Conservation (phyloP, 2,113 vertebrate genomes). For the Vulpes vulpes region DNA sequence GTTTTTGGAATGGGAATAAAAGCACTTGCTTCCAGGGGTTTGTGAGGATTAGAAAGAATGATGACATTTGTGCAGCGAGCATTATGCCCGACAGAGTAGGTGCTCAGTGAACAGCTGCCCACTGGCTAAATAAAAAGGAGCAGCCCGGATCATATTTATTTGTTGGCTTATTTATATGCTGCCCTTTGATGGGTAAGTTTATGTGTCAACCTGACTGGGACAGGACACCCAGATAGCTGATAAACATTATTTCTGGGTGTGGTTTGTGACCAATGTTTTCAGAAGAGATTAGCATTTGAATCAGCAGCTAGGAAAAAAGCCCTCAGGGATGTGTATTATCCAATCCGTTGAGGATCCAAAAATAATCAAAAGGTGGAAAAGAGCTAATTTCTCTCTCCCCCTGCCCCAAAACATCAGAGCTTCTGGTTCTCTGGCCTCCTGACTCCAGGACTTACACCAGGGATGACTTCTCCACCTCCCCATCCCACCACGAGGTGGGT, state of each 20-base stretch:
- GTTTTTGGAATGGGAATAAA: neutral
- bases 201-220: neutral
- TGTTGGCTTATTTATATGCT: neutral
- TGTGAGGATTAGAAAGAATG: neutral
- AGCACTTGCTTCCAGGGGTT: neutral
- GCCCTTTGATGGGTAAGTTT: neutral
- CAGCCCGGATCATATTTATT: neutral
- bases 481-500: neutral
- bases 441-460: neutral
- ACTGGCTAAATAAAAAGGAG: neutral
- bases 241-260: neutral
- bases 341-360: neutral
- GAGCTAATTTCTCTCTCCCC: neutral
- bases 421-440: neutral
- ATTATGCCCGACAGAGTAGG: neutral
- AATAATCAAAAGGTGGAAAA: neutral
- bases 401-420: neutral
- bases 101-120: no score
- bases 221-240: neutral
- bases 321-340: accelerated
- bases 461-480: neutral
- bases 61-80: neutral
- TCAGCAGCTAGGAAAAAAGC: neutral
- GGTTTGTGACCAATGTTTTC: neutral
- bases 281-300: neutral